These are phyloP conservation scores for Ambastaia sidthimunki DNA, from an alignment of 2,797 vertebrate species.

Conservation along the genomic window DNA sequence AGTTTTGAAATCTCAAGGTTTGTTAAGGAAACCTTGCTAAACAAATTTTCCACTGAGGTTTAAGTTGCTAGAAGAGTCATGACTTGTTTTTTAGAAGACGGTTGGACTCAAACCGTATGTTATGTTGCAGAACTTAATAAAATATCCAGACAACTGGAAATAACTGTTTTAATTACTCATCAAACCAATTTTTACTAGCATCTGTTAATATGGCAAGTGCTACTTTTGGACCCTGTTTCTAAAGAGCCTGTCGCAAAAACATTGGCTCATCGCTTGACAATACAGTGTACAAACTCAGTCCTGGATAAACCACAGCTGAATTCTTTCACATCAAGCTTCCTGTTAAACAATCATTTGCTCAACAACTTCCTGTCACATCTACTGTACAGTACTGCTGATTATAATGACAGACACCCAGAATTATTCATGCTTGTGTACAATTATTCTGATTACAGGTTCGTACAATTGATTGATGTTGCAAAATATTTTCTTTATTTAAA, in stretches of 20 bases:
- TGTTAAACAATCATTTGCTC: not conserved
- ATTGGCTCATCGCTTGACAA: constrained; percentile 1
- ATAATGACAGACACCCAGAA: constrained; percentile 1
- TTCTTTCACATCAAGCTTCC: constrained; percentile 2
- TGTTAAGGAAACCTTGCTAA: not conserved
- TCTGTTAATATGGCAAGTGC: not conserved
- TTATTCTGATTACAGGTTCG: constrained; percentile 23
- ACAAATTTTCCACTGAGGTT: not conserved
- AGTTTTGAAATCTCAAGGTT: not conserved
- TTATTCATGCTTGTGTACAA: constrained; percentile 26
- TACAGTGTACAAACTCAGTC: not conserved
- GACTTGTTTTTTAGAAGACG: not conserved
- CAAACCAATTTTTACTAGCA: not conserved
- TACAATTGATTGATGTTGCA: constrained; percentile 34
- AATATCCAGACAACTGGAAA: not conserved
- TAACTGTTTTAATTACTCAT: not conserved
- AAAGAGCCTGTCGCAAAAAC: not conserved
- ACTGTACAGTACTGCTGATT: constrained; percentile 13
- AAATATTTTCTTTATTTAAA: constrained; percentile 48
- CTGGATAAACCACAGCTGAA: not conserved
- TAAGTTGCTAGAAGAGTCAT: not conserved
- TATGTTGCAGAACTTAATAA: not conserved
- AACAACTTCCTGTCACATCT: constrained; percentile 4
- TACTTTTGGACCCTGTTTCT: constrained; percentile 1
- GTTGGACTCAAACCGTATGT: not conserved